These are phyloP conservation scores for Autographa gamma DNA, from an alignment of 2,888 invertebrate genomes.

Conservation along the genomic window DNA sequence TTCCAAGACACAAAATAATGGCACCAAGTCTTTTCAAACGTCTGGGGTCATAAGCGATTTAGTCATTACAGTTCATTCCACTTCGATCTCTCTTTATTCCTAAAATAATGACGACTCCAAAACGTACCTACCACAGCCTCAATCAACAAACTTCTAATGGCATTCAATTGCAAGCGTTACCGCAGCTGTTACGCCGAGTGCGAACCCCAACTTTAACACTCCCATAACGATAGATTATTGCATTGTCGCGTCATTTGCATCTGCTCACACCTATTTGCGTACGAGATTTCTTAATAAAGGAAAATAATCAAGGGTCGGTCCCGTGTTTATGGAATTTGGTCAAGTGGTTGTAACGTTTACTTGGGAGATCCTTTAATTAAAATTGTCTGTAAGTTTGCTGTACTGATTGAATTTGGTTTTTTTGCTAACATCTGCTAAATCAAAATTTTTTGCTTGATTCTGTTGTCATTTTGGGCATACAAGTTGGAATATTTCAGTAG, in stretches of 20 bases:
- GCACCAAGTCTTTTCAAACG: no score
- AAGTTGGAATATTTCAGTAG: no score
- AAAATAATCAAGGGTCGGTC: slow-evolving; percentile 36
- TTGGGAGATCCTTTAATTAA: slow-evolving; percentile 19
- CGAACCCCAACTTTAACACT: slow-evolving; percentile 53
- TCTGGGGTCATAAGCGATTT: no score
- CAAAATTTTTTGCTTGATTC: no score
- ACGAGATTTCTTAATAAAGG: slow-evolving; percentile 55
- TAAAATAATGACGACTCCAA: no score
- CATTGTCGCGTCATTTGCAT: slow-evolving; percentile 79
- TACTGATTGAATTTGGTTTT: not conserved
- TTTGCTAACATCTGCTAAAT: not conserved
- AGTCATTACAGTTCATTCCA: no score
- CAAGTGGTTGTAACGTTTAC: slow-evolving; percentile 30
- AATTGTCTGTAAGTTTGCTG: slow-evolving; percentile 7
- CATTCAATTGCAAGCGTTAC: slow-evolving; percentile 13
- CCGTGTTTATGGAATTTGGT: slow-evolving; percentile 49
- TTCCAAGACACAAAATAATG: no score
- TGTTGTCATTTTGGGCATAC: no score
- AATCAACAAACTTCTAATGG: slow-evolving; percentile 11
- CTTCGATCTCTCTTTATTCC: no score
- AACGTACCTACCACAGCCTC: no score
- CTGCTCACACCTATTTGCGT: slow-evolving; percentile 72
- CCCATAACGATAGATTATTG: slow-evolving; percentile 74
- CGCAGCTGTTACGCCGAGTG: slow-evolving; percentile 59